Percentiles rank a stretch among this genome's conserved stretches.
Evolutionary conservation across 1,140 invertebrate species (phyloP).

Genomic region (Gonatopus flavifemur): DNA sequence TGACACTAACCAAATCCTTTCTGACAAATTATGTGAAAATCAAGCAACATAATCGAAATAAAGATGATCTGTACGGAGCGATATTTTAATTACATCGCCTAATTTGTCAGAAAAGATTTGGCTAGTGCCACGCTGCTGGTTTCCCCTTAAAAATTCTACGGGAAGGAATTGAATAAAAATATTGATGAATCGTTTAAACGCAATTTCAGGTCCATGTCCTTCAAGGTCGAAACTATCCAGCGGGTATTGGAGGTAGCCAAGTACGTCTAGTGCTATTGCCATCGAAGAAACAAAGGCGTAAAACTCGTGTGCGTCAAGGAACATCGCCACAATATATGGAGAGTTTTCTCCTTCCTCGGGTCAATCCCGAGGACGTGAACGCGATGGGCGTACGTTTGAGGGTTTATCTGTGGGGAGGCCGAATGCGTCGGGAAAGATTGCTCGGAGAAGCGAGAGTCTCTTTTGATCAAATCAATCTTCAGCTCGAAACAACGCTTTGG

Average conservation of each 20-base stretch:
- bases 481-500: slow-evolving; percentile 87
- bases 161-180: background rate
- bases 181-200: too few relatives aligned
- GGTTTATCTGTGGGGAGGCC: slow-evolving; percentile 73
- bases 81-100: too few relatives aligned
- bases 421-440: slow-evolving; percentile 85
- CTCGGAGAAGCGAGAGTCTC: slow-evolving; percentile 88
- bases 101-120: too few relatives aligned
- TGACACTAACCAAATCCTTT: too few relatives aligned
- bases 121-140: too few relatives aligned
- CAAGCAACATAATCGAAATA: background rate
- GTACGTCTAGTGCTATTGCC: slow-evolving; percentile 85
- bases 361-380: slow-evolving; percentile 91
- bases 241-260: slow-evolving; percentile 74
- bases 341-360: slow-evolving; percentile 86
- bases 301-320: slow-evolving; percentile 86
- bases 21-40: too few relatives aligned
- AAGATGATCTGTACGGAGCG: too few relatives aligned
- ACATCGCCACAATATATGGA: slow-evolving; percentile 91
- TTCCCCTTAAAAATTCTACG: background rate
- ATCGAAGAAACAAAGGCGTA: slow-evolving; percentile 89
- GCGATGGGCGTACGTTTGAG: slow-evolving; percentile 86
- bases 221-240: slow-evolving; percentile 80
- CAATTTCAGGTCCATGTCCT: slow-evolving; percentile 69
- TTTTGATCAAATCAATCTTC: slow-evolving; percentile 85